A percentile compares a stretch with the other conserved stretches of the same genome.
phyloP scores from a whole-genome alignment of 2,888 invertebrate species.

The Drosophila kambysellisi region DNA sequence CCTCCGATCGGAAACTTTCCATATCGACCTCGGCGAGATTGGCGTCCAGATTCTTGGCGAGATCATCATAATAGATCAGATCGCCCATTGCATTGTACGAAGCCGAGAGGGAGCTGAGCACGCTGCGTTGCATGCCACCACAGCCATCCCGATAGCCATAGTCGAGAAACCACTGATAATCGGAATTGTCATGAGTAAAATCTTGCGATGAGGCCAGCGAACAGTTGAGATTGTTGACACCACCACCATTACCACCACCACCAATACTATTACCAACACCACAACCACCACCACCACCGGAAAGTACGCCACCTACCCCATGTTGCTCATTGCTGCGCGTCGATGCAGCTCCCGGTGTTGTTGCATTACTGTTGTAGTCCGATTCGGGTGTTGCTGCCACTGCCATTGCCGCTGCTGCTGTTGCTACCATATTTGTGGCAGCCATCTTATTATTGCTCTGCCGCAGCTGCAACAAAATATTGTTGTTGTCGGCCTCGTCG shows the following conservation, averaged over 20 bases:
- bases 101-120: slow-evolving; percentile 92
- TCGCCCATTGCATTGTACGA: slow-evolving; percentile 91
- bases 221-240: slow-evolving; percentile 83
- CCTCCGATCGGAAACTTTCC: slow-evolving; percentile 96
- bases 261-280: slow-evolving; percentile 44
- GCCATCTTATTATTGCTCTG: slow-evolving; percentile 54
- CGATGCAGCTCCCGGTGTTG: slow-evolving; percentile 79
- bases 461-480: slow-evolving; percentile 51
- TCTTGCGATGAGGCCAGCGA: slow-evolving; percentile 86
- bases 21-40: slow-evolving; percentile 97
- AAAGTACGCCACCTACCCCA: slow-evolving; percentile 77
- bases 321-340: slow-evolving; percentile 64
- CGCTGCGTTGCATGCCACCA: slow-evolving; percentile 89
- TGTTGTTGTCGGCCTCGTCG: slow-evolving; percentile 50
- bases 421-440: slow-evolving; percentile 68
- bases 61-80: slow-evolving; percentile 92
- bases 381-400: slow-evolving; percentile 83
- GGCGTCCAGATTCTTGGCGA: slow-evolving; percentile 95
- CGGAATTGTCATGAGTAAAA: slow-evolving; percentile 94
- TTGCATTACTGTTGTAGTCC: slow-evolving; percentile 85
- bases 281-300: slow-evolving; percentile 62
- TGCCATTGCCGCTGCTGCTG: slow-evolving; percentile 73
- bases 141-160: slow-evolving; percentile 94
- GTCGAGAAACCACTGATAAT: slow-evolving; percentile 96
- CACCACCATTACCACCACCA: slow-evolving; percentile 55